Evolutionary conservation across 2,113 vertebrate species (phyloP).

Genomic region (Seriola aureovittata): DNA sequence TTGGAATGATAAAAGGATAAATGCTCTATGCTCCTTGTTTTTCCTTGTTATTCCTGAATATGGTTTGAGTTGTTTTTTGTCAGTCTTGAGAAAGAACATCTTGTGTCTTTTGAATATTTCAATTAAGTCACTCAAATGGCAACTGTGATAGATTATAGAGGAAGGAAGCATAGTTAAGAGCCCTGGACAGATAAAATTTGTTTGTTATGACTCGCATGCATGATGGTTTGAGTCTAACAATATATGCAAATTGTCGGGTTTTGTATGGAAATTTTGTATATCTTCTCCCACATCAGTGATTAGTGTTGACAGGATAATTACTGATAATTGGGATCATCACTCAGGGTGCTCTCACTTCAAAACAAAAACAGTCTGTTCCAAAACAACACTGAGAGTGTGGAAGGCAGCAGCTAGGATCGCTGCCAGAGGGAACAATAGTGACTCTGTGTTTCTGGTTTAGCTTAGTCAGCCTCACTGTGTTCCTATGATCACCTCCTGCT

Average conservation of each 20-base stretch:
- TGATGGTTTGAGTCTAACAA: not conserved
- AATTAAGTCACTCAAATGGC: conserved; percentile 9
- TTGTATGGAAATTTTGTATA: conserved; percentile 8
- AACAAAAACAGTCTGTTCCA: conserved; percentile 69
- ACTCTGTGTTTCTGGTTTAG: conserved; percentile 70
- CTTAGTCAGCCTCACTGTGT: conserved; percentile 51
- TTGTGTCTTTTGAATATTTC: conserved; percentile 22
- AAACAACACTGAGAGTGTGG: conserved; percentile 57
- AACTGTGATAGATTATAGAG: conserved; percentile 3
- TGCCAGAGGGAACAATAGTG: conserved; percentile 74
- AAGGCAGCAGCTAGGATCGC: conserved; percentile 54
- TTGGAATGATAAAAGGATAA: conserved; percentile 10
- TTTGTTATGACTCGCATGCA: conserved; percentile 37
- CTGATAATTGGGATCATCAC: conserved; percentile 48
- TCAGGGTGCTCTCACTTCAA: conserved; percentile 15
- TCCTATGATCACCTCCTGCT: conserved; percentile 68
- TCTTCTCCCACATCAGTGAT: conserved; percentile 18
- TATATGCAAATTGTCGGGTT: conserved; percentile 4
- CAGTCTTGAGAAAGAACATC: conserved; percentile 19
- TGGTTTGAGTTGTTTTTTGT: conserved; percentile 23
- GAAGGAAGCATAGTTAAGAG: conserved; percentile 12
- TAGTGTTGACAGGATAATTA: conserved; percentile 31
- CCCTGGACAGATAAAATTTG: conserved; percentile 11
- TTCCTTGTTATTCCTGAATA: not conserved
- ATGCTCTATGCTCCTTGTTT: conserved; percentile 12